These are phyloP conservation scores for Watersipora subatra DNA, from an alignment of 1,140 invertebrate genomes.

Conservation along the genomic window DNA sequence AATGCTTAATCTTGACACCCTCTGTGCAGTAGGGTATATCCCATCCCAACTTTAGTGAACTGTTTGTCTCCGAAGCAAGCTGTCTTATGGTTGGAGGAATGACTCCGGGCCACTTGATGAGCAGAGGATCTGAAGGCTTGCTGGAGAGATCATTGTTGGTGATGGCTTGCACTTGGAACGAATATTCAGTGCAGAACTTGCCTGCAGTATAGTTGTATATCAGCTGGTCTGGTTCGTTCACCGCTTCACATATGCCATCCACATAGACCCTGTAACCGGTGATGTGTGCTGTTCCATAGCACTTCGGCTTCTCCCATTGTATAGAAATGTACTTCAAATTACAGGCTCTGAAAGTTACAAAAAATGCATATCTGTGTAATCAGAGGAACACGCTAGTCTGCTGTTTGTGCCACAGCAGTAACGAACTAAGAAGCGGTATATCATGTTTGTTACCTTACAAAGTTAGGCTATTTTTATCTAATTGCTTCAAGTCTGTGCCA, in stretches of 20 bases:
- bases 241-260: constrained; percentile 35
- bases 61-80: constrained; percentile 26
- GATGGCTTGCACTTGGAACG: constrained; percentile 37
- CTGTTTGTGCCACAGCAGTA: background rate
- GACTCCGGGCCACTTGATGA: constrained; percentile 34
- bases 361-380: too few relatives aligned
- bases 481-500: too few relatives aligned
- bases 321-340: constrained; percentile 41
- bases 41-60: constrained; percentile 32
- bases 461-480: too few relatives aligned
- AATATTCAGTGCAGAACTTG: constrained; percentile 36
- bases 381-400: background rate
- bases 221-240: constrained; percentile 28
- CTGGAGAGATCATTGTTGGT: constrained; percentile 28
- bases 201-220: constrained; percentile 35
- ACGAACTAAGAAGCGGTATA: background rate
- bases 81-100: constrained; percentile 23
- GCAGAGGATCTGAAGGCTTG: constrained; percentile 33
- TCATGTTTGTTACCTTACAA: too few relatives aligned
- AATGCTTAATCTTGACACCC: constrained; percentile 37
- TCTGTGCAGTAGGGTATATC: constrained; percentile 32
- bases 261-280: constrained; percentile 41
- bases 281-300: constrained; percentile 34
- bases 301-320: constrained; percentile 38
- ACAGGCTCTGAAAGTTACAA: constrained; percentile 26